phyloP scores from a whole-genome alignment of 2,888 invertebrate genomes.

The Periphyllus acericola region DNA sequence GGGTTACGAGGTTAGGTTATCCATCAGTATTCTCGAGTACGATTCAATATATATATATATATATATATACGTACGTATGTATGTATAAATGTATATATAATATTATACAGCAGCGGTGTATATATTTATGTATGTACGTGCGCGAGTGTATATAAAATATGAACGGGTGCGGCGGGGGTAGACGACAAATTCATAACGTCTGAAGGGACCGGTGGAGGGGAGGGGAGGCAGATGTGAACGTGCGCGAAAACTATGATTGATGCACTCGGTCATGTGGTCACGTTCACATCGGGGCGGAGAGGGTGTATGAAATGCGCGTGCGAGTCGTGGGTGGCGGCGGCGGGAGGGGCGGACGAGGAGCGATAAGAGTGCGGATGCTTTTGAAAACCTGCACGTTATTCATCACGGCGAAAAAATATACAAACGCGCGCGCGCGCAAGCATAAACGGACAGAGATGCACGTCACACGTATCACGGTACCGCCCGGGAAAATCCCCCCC shows the following conservation, averaged over 20 bases:
- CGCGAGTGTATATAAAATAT: background rate
- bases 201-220: background rate
- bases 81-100: background rate
- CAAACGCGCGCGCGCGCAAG: background rate
- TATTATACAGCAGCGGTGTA: background rate
- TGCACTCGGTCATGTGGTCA: slow-evolving; percentile 59
- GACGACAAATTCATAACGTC: slow-evolving; percentile 39
- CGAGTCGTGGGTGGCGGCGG: background rate
- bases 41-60: background rate
- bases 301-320: background rate
- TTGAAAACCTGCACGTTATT: slow-evolving; percentile 54
- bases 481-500: background rate
- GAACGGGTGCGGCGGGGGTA: background rate
- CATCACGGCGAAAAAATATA: slow-evolving; percentile 40
- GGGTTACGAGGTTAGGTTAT: slow-evolving; percentile 20
- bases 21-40: slow-evolving; percentile 34
- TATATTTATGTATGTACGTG: background rate
- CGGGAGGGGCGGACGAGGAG: background rate
- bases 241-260: slow-evolving; percentile 56
- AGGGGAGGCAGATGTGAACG: slow-evolving; percentile 24
- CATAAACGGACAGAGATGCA: background rate
- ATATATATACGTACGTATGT: background rate
- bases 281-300: slow-evolving; percentile 26
- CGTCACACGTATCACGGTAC: no score
- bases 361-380: slow-evolving; percentile 14